Evolutionary conservation across 2,113 vertebrate genomes (phyloP), one percentile per base, ranked within the genome.

Genomic region (Rhombomys opimus): DNA sequence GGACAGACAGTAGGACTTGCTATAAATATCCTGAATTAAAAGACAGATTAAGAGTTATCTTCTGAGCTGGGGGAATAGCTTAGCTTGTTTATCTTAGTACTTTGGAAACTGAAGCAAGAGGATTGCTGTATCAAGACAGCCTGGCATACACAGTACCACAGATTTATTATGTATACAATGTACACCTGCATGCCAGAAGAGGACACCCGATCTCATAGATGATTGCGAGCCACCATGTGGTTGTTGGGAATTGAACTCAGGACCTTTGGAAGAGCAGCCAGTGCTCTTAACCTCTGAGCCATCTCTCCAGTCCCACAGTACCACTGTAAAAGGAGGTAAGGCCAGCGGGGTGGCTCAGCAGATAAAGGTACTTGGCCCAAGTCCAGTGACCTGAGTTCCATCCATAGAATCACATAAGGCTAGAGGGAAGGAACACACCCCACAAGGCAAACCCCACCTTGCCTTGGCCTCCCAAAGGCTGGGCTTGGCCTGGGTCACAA

Each of bases 21-120:
- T 73, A 91, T 59, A 54, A 92, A 54, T 38, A 38, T 63, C n/a
- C 70, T 76, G 30, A n/a, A 77, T 89, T 93, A 95, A 94, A 96
- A 87, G 67, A 13, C 59, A 82, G 20, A 82, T 25, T 82, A 59
- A 59, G 59, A 84, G 82, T 67, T 46, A 32, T 46, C 2, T 32
- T 23, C 38, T 67, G 61, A n/a, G 57, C 14, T 25, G 32, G 32
- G 27, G 32, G 20, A n/a, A 15, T 57, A 22, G 30, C 35, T n/a
- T 35, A 81, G 78, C 52, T 32, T 81, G 46, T 32, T 81, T n/a
- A 57, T 22, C 9, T 57, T 15, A 81, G 52, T 65, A 41, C 59
- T 46, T 38, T 63, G 59, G 59, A 46, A 61, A 41, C 82, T 85
- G 22, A 84, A 52, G 38, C 72, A 75, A 41, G 59, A 84, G 23